These are phyloP conservation scores for Labrus mixtus DNA, from an alignment of 2,113 vertebrate species.

Conservation along the genomic window DNA sequence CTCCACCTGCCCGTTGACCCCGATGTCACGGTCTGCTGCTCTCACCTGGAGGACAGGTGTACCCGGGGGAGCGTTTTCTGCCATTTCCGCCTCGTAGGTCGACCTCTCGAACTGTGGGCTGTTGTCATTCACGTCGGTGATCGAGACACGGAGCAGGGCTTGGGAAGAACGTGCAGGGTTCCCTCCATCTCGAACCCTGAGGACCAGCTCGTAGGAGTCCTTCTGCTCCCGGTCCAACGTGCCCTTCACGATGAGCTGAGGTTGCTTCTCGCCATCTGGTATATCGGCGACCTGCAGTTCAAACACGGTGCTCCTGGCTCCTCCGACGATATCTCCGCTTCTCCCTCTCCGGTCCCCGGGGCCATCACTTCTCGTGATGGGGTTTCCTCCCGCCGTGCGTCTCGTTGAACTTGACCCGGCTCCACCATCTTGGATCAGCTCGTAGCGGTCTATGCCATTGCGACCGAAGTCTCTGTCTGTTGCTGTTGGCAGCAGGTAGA, in stretches of 20 bases:
- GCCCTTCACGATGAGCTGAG: constrained; percentile 98
- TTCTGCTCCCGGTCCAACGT: constrained; percentile 92
- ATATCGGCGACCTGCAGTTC: constrained; percentile 96
- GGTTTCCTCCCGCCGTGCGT: constrained; percentile 71
- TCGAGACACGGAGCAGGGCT: constrained; percentile 92
- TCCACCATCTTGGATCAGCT: constrained; percentile 90
- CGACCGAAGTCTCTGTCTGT: constrained; percentile 95
- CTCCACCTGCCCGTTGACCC: constrained; percentile 96
- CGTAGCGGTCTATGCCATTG: constrained; percentile 96
- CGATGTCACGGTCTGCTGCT: constrained; percentile 92
- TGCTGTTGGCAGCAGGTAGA: constrained; percentile 96
- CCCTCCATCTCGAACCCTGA: constrained; percentile 93
- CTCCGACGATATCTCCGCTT: constrained; percentile 73
- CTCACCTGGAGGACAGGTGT: constrained; percentile 94
- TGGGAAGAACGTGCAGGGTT: constrained; percentile 93
- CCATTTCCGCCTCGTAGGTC: constrained; percentile 93
- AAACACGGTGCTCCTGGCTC: constrained; percentile 91
- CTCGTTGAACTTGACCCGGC: constrained; percentile 70
- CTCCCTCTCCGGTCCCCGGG: constrained; percentile 80
- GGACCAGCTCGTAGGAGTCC: constrained; percentile 94
- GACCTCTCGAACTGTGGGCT: constrained; percentile 94
- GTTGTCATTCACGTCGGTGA: constrained; percentile 98
- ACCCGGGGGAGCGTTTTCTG: constrained; percentile 94
- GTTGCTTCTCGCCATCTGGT: constrained; percentile 96
- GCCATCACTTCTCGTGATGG: constrained; percentile 78